Evolutionary conservation across 2,888 invertebrate genomes (phyloP), one percentile per base, ranked within the genome.

Genomic region (Athrips mouffetella): DNA sequence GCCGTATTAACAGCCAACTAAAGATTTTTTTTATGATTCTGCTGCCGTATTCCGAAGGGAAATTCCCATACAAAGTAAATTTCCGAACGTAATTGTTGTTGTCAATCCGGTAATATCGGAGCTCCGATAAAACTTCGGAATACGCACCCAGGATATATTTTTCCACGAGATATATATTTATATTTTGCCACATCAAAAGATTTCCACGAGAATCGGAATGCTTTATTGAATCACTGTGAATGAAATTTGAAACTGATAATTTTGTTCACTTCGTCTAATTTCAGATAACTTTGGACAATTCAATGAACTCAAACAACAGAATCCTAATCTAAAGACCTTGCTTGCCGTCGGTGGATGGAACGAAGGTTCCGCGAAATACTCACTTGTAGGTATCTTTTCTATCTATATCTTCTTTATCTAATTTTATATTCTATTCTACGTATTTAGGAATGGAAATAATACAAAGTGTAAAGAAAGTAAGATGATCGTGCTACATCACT

Each of bases 271-370:
- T 8, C 37, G 20, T 37, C 20, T 18, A 37, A 37, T 67, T 75
- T 53, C 69, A 89, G 90, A 87, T 59, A 91, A 89, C 49, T 90
- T 89, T 44, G 72, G 74, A 3, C 76, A 85, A 51, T 91, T 92
- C 65, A 90, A 80, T 53, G 76, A 73, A 0, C 70, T 92, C 49
- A 91, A 91, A 66, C 54, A 76, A 11, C 59, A 62, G 42, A 91
- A 89, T 63, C 78, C 90, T 0, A 71, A 74, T 1, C 63, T 89
- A 15, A 92, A 92, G 72, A 89, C 90, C 0, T 57, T 93, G 51
- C 54, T 92, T 11, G 92, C 91, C 1, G 90, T 93, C 11, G 93
- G 93, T 4, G 93, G 93, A 10, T 93, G 91, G 91, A 91, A 90
- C 62, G 92, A 93, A 70, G 92, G 90, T 4, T 91, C 92, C 0